These are phyloP conservation scores for Eueides isabella DNA, from an alignment of 1,140 invertebrate genomes.

Conservation along the genomic window DNA sequence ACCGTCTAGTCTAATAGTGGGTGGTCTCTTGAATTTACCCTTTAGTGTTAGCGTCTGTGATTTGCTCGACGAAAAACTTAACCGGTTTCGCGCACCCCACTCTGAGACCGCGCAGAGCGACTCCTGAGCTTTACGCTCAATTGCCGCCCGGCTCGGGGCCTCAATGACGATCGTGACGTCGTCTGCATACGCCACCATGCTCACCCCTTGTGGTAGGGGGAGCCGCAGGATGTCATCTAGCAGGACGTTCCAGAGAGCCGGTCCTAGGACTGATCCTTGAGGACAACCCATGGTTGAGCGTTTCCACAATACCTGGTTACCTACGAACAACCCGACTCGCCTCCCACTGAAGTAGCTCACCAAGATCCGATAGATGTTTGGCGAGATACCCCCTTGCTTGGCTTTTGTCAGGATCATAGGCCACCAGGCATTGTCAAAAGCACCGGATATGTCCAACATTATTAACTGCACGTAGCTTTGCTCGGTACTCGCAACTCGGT, in stretches of 20 bases:
- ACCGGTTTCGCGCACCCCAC: constrained; percentile 46
- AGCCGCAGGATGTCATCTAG: constrained; percentile 63
- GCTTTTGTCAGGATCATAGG: constrained; percentile 51
- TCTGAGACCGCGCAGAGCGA: constrained; percentile 22
- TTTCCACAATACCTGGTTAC: constrained; percentile 32
- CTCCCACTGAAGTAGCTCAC: constrained; percentile 57
- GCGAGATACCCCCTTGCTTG: constrained; percentile 39
- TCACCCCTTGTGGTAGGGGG: constrained; percentile 38
- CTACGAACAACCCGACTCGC: constrained; percentile 39
- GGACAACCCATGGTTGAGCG: constrained; percentile 66
- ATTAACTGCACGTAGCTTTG: constrained; percentile 53
- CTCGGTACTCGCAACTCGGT: background rate
- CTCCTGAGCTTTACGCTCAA: constrained; percentile 42
- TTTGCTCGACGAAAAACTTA: constrained; percentile 41
- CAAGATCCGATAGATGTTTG: constrained; percentile 52
- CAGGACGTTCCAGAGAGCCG: constrained; percentile 69
- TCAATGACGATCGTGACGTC: constrained; percentile 57
- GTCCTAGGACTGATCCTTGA: constrained; percentile 75
- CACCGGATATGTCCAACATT: constrained; percentile 74
- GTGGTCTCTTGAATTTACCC: constrained; percentile 44
- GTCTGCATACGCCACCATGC: constrained; percentile 59
- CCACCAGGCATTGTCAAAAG: constrained; percentile 70
- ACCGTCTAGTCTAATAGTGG: constrained; percentile 30
- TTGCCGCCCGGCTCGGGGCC: constrained; percentile 43
- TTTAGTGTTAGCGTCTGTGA: constrained; percentile 39